Percentiles rank a stretch among this genome's conserved stretches.
These are phyloP conservation scores for Polypedilum vanderplanki DNA, from an alignment of 1,140 invertebrate species.

Conservation along the genomic window DNA sequence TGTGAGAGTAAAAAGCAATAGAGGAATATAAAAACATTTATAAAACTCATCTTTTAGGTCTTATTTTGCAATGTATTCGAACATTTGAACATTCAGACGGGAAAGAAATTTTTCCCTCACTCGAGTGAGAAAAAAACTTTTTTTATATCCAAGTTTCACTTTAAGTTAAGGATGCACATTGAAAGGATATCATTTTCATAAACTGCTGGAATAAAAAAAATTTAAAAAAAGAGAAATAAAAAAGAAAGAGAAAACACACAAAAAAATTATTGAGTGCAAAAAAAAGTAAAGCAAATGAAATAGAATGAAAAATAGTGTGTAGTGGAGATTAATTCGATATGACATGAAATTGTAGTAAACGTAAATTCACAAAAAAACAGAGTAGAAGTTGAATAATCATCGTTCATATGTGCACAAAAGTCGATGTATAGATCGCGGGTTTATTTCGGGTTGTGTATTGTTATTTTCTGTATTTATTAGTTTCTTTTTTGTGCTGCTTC, in stretches of 20 bases:
- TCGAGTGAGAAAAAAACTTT: background rate
- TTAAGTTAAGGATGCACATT: conserved; percentile 18
- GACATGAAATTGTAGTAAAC: conserved; percentile 10
- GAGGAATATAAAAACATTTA: conserved; percentile 7
- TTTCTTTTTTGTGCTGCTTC: background rate
- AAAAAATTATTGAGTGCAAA: background rate
- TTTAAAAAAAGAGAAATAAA: background rate
- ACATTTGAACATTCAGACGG: background rate
- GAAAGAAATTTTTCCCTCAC: background rate
- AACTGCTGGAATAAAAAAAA: background rate
- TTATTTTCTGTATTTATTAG: background rate
- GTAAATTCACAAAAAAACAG: background rate
- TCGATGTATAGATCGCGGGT: background rate
- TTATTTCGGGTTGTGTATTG: background rate
- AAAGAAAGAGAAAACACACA: background rate
- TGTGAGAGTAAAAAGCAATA: conserved; percentile 10
- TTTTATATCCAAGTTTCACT: background rate
- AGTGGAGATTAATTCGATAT: conserved; percentile 1
- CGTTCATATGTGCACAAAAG: background rate
- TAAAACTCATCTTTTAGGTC: conserved; percentile 6
- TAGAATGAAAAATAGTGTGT: background rate
- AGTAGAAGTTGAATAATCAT: background rate
- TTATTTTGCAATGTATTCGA: conserved; percentile 5
- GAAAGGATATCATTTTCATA: conserved; percentile 18
- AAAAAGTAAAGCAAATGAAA: background rate